phyloP scores from a whole-genome alignment of 2,113 vertebrate genomes.

The Pithys albifrons region DNA sequence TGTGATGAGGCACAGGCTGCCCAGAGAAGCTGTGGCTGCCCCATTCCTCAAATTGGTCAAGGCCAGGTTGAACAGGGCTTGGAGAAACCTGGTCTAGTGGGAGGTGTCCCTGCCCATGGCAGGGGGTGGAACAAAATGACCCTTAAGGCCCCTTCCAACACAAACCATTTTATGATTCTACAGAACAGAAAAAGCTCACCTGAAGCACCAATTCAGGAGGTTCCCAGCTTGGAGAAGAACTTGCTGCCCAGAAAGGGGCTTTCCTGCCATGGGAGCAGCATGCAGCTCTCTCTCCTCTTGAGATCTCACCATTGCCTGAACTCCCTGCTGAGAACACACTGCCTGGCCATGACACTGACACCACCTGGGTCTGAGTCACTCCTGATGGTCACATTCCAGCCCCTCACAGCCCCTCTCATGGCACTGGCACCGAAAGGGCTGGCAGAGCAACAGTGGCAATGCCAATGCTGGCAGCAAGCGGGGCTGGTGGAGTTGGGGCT shows the following conservation, averaged over 20 bases:
- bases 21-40: not conserved
- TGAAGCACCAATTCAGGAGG: not conserved
- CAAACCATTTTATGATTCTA: not conserved
- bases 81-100: not conserved
- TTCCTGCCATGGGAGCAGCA: not conserved
- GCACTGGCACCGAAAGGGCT: not conserved
- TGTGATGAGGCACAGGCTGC: not conserved
- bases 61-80: not conserved
- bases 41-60: not conserved
- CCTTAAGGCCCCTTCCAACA: not conserved
- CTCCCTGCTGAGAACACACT: not conserved
- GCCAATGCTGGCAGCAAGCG: not conserved
- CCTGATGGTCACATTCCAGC: rapidly evolving
- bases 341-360: not conserved
- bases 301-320: rapidly evolving
- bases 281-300: rapidly evolving
- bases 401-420: not conserved
- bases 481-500: rapidly evolving
- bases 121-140: not conserved
- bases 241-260: not conserved
- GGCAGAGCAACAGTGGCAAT: not conserved
- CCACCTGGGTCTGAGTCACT: not conserved
- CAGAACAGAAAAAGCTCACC: not conserved
- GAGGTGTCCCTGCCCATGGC: not conserved
- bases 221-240: not conserved